phyloP scores from a whole-genome alignment of 2,797 vertebrate species.

The Typhlichthys subterraneus region DNA sequence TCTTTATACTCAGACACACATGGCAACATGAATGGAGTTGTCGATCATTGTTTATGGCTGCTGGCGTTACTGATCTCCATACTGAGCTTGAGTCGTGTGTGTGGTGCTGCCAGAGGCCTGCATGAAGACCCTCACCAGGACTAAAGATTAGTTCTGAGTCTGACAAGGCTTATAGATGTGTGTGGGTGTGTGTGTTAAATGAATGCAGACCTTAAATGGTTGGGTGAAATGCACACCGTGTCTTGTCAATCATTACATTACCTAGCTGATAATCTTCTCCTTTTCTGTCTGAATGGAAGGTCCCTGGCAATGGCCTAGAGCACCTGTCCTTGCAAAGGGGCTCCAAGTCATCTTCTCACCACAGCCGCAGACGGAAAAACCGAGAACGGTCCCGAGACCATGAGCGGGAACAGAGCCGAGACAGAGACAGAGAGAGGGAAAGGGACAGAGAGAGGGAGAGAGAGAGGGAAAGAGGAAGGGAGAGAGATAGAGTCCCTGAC shows the following conservation, averaged over 20 bases:
- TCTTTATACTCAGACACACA: neutral
- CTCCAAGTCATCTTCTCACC: constrained; percentile 84
- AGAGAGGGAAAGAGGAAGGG: constrained; percentile 67
- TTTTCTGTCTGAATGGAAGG: constrained; percentile 68
- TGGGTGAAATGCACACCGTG: neutral
- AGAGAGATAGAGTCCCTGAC: constrained; percentile 74
- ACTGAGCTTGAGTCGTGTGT: constrained; percentile 37
- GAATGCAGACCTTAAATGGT: neutral
- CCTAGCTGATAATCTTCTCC: neutral
- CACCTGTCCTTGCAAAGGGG: constrained; percentile 92
- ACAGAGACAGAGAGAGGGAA: constrained; percentile 73
- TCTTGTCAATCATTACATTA: neutral
- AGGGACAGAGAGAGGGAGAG: constrained; percentile 70
- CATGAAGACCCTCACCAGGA: constrained; percentile 35
- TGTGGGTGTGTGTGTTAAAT: constrained; percentile 8
- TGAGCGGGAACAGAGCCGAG: constrained; percentile 67
- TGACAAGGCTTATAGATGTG: constrained; percentile 10
- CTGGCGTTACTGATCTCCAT: constrained; percentile 38
- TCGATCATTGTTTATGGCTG: constrained; percentile 19
- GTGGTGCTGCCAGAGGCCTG: constrained; percentile 42
- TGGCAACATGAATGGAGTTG: neutral
- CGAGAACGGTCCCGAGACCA: constrained; percentile 86
- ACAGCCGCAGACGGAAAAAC: constrained; percentile 91
- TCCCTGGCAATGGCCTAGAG: constrained; percentile 89
- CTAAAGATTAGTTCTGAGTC: constrained; percentile 12